Percentiles rank a stretch among this genome's conserved stretches.
These are phyloP conservation scores for Colossoma macropomum DNA, from an alignment of 2,113 vertebrate genomes.

Conservation along the genomic window DNA sequence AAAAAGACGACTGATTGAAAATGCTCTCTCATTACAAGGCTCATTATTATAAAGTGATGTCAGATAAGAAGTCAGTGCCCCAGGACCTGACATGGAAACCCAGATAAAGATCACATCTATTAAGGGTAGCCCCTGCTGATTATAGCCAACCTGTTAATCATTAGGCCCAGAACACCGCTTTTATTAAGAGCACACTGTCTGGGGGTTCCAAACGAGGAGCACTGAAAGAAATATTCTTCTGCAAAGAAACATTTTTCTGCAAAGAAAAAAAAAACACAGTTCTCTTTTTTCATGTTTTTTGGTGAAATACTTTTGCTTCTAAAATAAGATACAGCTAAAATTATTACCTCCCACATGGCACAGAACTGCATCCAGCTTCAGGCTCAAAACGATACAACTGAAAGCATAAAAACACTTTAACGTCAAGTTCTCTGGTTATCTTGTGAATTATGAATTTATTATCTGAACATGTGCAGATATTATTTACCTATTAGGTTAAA, in stretches of 20 bases:
- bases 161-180: conserved; percentile 40
- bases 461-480: not conserved
- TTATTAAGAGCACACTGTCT: conserved; percentile 56
- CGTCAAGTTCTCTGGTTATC: too few relatives aligned
- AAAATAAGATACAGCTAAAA: not conserved
- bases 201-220: conserved; percentile 7
- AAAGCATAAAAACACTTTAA: not conserved
- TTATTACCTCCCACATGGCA: not conserved
- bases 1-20: conserved; percentile 49
- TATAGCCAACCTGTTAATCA: conserved; percentile 50
- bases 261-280: not conserved
- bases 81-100: conserved; percentile 51
- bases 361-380: not conserved
- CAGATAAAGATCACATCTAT: conserved; percentile 58
- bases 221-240: not conserved
- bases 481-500: not conserved
- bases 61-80: conserved; percentile 48
- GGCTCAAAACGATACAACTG: not conserved
- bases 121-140: conserved; percentile 51
- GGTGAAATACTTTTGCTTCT: not conserved
- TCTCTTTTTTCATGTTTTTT: not conserved
- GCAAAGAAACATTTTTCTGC: not conserved
- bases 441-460: not conserved
- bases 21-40: conserved; percentile 53
- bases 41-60: conserved; percentile 53